Evolutionary conservation across 2,113 vertebrate genomes (phyloP), one percentile per base, ranked within the genome.

Genomic region (Callocephalon fimbriatum): DNA sequence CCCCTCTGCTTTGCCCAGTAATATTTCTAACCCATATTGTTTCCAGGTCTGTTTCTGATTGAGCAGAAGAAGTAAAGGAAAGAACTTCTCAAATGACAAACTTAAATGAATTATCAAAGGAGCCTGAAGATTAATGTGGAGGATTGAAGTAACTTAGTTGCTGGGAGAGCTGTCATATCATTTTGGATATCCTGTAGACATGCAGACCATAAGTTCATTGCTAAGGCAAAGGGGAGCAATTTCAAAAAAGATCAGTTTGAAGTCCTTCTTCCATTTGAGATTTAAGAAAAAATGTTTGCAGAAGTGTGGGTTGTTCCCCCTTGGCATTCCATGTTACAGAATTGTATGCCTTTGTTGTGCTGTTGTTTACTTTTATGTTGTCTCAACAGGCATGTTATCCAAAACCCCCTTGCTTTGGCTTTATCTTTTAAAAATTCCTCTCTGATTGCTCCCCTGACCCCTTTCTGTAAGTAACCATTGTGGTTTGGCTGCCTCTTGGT

Each of bases 401-500:
- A 56, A 78, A 75, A 1, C 0, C 0, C 14, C 9, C 17, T 76
- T 62, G 32, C 44, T 96, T 71, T 9, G 5, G 50, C 59, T 80
- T 93, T 73, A 9, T 56, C 93, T 88, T 87, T 81, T 78, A 9
- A 6, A 62, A 93, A 93, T 40, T 92, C 76, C 70, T 86, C 88
- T 95, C 66, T 86, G 61, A 92, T 88, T 95, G 79, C 68, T 95
- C 61, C 71, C 27, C 17, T 90, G 86, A 96, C 88, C 88, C 73
- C 40, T 89, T 94, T 92, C 65, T 93, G 65, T 91, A 86, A 90
- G 67, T 81, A 86, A 67, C 79, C 83, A 54, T 32, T 95, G 90
- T 96, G 95, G 94, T 92, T 97, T 95, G 94, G 88, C 88, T 94
- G 92, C 44, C 35, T 88, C 38, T 54, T 73, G 75, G 90, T 74